Base-by-base conservation (phyloP, 2,888 invertebrate species). In the Lampropteryx suffumata region DNA sequence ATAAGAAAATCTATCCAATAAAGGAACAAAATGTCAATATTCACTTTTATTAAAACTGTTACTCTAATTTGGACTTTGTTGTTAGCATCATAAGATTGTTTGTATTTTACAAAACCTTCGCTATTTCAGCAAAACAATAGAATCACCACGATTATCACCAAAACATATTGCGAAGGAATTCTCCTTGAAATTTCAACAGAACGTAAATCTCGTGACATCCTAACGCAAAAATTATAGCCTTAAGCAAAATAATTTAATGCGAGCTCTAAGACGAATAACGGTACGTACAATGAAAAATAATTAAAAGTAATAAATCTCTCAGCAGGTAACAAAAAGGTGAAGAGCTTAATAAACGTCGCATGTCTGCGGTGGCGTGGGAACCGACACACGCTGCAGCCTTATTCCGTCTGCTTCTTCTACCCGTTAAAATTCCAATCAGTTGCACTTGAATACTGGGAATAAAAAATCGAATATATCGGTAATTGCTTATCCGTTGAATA, bases 241-340 rank as follows among this genome's bases (percentile, higher is more conserved):
- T 77, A 72, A 79, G 80, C 76, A 80, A 84, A 79, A 79, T 84
- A 83, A 86, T 85, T 85, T 82, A 82, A 77, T 73, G 71, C 71
- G 74, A 78, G 74, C 71, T 73, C 68, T 71, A 73, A 84, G 84
- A 82, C 76, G 81, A 79, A 79, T 79, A 82, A 74, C 76, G 76
- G 73, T 65, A 76, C 80, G 82, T 79, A 88, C 87, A 89, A 88
- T 87, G 86, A 84, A 83, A 84, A 84, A 86, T 90, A 90, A 90
- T 90, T 89, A 90, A 89, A 89, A 88, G 88, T 88, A 86, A 89
- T 89, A 90, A 90, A 90, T 90, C 89, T 90, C 88, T 62, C 86
- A 72, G 83, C 86, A 82, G 87, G 88, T 82, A 85, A 86, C 88
- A 87, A 86, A 85, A 87, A 86, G 82, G 80, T 79, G 84, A 84